These are phyloP conservation scores for Prolemur simus DNA, from an alignment of 2,113 vertebrate species.

Conservation along the genomic window DNA sequence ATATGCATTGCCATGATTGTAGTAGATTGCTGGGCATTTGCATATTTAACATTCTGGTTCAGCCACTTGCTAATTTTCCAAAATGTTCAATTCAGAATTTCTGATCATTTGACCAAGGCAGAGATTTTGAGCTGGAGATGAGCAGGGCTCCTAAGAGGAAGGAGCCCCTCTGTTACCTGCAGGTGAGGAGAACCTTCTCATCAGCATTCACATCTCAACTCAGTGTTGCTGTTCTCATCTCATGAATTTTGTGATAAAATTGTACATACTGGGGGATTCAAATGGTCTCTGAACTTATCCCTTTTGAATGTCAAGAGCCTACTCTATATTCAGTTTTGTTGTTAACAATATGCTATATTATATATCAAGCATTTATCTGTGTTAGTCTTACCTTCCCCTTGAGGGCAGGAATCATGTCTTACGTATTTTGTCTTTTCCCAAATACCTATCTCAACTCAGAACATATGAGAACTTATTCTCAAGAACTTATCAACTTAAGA, in stretches of 20 bases:
- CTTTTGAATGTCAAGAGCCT: neutral
- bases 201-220: neutral
- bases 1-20: neutral
- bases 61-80: neutral
- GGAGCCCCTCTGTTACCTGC: neutral
- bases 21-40: neutral
- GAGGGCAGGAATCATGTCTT: neutral
- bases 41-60: neutral
- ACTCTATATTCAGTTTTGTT: neutral
- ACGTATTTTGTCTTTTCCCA: neutral
- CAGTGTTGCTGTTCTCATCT: neutral
- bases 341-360: neutral
- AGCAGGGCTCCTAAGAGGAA: neutral
- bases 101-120: neutral
- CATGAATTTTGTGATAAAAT: neutral
- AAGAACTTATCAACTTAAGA: neutral
- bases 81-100: neutral
- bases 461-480: neutral
- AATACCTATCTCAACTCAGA: neutral
- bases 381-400: neutral
- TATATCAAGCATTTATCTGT: neutral
- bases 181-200: neutral
- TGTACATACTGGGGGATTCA: neutral
- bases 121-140: neutral
- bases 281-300: neutral